Evolutionary conservation across 2,888 invertebrate species (phyloP).

Genomic region (Dasysyrphus tricinctus): DNA sequence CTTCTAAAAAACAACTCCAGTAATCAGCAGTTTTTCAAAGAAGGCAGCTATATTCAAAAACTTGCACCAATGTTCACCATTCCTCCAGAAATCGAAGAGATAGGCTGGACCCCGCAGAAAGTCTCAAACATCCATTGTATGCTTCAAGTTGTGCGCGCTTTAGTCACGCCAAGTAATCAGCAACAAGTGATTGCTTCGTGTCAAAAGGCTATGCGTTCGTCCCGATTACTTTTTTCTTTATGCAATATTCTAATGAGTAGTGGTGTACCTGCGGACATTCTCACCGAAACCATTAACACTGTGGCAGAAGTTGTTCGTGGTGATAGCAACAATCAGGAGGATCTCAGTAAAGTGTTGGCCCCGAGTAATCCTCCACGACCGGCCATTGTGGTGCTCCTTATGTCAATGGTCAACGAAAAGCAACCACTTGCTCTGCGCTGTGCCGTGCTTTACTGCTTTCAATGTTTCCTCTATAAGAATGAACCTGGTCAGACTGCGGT

Average conservation of each 20-base stretch:
- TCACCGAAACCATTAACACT: slow-evolving; percentile 97
- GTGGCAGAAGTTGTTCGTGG: slow-evolving; percentile 96
- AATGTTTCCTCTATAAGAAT: slow-evolving; percentile 97
- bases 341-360: slow-evolving; percentile 94
- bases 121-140: slow-evolving; percentile 97
- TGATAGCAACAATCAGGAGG: slow-evolving; percentile 95
- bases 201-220: slow-evolving; percentile 94
- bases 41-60: slow-evolving; percentile 97
- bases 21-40: slow-evolving; percentile 99
- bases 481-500: slow-evolving; percentile 94
- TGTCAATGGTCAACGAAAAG: slow-evolving; percentile 99
- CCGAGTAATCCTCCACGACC: slow-evolving; percentile 97
- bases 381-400: slow-evolving; percentile 95
- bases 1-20: slow-evolving; percentile 97
- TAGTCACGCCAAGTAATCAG: slow-evolving; percentile 97
- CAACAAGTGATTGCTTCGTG: slow-evolving; percentile 91
- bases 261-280: slow-evolving; percentile 97
- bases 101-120: slow-evolving; percentile 96
- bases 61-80: slow-evolving; percentile 94
- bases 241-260: slow-evolving; percentile 97
- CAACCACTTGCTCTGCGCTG: slow-evolving; percentile 95
- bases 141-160: slow-evolving; percentile 93
- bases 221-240: slow-evolving; percentile 91
- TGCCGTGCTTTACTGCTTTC: slow-evolving; percentile 98
- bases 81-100: slow-evolving; percentile 88